Evolutionary conservation across 2,888 invertebrate species (phyloP).

Genomic region (Galerucella pusilla): DNA sequence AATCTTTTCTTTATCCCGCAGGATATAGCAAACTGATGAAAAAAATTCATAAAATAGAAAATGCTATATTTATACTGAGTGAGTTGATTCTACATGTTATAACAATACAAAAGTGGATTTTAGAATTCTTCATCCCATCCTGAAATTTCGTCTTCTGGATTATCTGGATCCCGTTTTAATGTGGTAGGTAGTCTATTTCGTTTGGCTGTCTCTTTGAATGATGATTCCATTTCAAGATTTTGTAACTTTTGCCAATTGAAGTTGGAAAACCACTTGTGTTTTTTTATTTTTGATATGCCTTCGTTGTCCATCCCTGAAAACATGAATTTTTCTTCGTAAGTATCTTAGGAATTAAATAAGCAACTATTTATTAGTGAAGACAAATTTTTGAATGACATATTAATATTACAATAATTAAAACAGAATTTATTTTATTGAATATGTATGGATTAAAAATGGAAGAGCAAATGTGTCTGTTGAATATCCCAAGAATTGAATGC

Average conservation of each 20-base stretch:
- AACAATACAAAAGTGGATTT: background rate
- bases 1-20: too few relatives aligned
- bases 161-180: slow-evolving; percentile 5
- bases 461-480: too few relatives aligned
- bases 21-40: too few relatives aligned
- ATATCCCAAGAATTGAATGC: too few relatives aligned
- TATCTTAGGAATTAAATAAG: too few relatives aligned
- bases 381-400: too few relatives aligned
- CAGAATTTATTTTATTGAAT: too few relatives aligned
- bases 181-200: slow-evolving; percentile 4
- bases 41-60: background rate
- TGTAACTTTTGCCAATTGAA: slow-evolving; percentile 88
- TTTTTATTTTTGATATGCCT: slow-evolving; percentile 86
- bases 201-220: slow-evolving; percentile 67
- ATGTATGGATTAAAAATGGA: too few relatives aligned
- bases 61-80: background rate
- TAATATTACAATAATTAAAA: too few relatives aligned
- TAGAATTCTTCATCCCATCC: slow-evolving; percentile 37
- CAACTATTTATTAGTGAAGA: too few relatives aligned
- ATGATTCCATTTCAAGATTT: slow-evolving; percentile 75
- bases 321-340: too few relatives aligned
- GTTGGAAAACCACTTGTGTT: slow-evolving; percentile 90
- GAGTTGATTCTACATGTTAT: background rate
- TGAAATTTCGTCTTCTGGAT: slow-evolving; percentile 24
- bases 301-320: slow-evolving; percentile 81